These are phyloP conservation scores for Dasyornis broadbenti DNA, from an alignment of 2,113 vertebrate species.

Conservation along the genomic window DNA sequence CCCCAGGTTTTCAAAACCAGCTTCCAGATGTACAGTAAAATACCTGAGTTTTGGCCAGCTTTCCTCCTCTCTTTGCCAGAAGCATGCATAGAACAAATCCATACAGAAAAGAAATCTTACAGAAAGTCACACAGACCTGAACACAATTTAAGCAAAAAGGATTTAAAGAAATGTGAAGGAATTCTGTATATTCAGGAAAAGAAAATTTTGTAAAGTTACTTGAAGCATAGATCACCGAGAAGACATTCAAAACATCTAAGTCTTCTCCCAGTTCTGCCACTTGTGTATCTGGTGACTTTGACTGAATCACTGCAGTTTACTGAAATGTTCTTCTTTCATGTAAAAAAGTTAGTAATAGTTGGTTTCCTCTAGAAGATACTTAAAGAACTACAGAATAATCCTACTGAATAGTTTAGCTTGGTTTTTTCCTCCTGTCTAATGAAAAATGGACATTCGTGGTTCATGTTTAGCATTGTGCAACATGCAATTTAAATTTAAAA, in stretches of 20 bases:
- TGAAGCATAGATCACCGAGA: neutral
- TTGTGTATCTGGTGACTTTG: neutral
- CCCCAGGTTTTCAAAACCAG: conserved; percentile 26
- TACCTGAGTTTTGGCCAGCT: conserved; percentile 35
- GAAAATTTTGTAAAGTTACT: neutral
- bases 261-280: neutral
- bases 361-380: neutral
- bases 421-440: neutral
- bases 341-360: neutral
- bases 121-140: neutral
- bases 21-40: conserved; percentile 42
- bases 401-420: neutral
- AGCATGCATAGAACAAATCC: neutral
- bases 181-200: neutral
- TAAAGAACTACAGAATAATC: neutral
- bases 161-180: neutral
- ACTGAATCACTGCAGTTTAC: neutral
- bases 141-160: neutral
- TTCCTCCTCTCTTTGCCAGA: neutral
- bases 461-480: neutral
- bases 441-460: neutral
- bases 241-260: neutral
- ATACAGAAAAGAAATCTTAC: neutral
- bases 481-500: neutral
- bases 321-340: neutral